These are phyloP conservation scores for Drosophila prolongata DNA, from an alignment of 2,888 invertebrate species.

Conservation along the genomic window DNA sequence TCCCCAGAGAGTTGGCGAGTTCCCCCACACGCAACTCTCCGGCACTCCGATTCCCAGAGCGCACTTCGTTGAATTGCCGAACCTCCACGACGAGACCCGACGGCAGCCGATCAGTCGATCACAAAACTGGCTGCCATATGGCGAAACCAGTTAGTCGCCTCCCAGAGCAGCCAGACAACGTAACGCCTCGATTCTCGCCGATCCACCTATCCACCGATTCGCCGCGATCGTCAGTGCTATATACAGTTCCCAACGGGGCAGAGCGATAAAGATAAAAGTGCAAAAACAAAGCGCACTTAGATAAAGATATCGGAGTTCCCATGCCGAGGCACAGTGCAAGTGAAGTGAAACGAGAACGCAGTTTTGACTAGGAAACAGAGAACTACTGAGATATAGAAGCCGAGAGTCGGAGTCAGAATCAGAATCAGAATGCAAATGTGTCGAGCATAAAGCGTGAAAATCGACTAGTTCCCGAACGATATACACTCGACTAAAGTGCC, in stretches of 20 bases:
- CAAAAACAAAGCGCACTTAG: constrained; percentile 37
- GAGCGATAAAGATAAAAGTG: constrained; percentile 28
- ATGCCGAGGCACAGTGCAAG: constrained; percentile 50
- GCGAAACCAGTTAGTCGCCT: constrained; percentile 81
- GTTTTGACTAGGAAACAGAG: constrained; percentile 28
- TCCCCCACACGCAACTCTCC: not conserved
- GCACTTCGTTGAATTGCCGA: constrained; percentile 15
- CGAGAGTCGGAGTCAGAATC: constrained; percentile 25
- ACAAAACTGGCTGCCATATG: constrained; percentile 70
- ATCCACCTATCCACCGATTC: not conserved
- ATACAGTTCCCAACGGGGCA: constrained; percentile 20
- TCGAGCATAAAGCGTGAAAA: constrained; percentile 52
- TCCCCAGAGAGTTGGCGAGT: not conserved
- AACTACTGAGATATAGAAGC: constrained; percentile 10
- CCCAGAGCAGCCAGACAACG: constrained; percentile 53
- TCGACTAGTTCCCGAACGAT: constrained; percentile 5
- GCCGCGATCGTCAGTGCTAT: constrained; percentile 31
- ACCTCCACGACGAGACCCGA: not conserved
- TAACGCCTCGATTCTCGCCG: constrained; percentile 25
- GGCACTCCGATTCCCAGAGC: constrained; percentile 5
- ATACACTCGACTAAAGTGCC: constrained; percentile 24
- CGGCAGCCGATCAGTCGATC: constrained; percentile 12
- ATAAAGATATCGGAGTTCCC: constrained; percentile 51
- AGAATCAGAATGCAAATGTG: constrained; percentile 65
- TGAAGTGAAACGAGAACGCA: constrained; percentile 53